Evolutionary conservation across 2,888 invertebrate genomes (phyloP).

Genomic region (Drosophila cognata): DNA sequence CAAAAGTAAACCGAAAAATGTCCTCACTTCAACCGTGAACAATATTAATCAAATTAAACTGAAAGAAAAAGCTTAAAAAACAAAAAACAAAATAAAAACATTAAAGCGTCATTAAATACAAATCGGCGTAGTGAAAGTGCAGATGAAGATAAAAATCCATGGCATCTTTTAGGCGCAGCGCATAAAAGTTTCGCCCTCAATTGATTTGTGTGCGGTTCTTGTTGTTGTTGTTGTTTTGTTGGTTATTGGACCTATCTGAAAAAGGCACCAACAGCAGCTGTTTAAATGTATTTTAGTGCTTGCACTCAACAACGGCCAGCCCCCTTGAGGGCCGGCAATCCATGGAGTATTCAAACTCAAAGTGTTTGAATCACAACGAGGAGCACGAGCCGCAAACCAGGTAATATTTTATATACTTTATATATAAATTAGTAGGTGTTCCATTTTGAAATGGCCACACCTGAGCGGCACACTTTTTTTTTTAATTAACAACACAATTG

Average conservation of each 20-base stretch:
- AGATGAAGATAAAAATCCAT: conserved; percentile 39
- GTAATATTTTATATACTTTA: conserved; percentile 60
- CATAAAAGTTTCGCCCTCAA: conserved; percentile 51
- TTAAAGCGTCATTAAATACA: conserved; percentile 20
- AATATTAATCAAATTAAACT: conserved; percentile 3
- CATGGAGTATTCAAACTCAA: conserved; percentile 85
- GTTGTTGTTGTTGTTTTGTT: conserved; percentile 23
- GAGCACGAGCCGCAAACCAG: conserved; percentile 60
- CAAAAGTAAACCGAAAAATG: conserved; percentile 21
- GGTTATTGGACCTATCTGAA: conserved; percentile 28
- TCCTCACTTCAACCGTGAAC: background rate
- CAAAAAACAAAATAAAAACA: conserved; percentile 18
- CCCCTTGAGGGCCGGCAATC: conserved; percentile 85
- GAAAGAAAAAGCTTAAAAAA: conserved; percentile 4
- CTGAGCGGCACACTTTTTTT: conserved; percentile 58
- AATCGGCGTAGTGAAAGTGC: conserved; percentile 59
- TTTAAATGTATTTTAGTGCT: conserved; percentile 85
- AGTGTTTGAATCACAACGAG: conserved; percentile 77
- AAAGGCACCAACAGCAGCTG: conserved; percentile 68
- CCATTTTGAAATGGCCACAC: conserved; percentile 71
- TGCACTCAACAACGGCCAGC: conserved; percentile 83
- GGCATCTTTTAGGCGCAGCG: conserved; percentile 79
- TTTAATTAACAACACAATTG: conserved; percentile 79
- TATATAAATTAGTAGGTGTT: conserved; percentile 30
- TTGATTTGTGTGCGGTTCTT: conserved; percentile 22